Conservation (phyloP, 2,113 vertebrate species). For the Dipodomys stephensi region DNA sequence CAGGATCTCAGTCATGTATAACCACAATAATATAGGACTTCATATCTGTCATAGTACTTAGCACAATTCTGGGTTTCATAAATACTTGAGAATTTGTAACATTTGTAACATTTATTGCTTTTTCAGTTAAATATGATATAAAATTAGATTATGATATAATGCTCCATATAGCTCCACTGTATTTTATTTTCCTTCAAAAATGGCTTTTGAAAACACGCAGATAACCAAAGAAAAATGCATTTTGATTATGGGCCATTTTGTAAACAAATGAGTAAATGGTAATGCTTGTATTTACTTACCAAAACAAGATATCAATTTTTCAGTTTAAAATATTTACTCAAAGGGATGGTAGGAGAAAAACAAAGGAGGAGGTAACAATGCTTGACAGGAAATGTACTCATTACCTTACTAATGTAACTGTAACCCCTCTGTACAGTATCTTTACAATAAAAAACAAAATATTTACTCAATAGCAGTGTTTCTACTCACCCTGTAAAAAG, state of each 20-base stretch:
- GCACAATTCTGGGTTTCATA: constrained; percentile 34
- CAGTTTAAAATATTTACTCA: background rate
- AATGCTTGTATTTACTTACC: background rate
- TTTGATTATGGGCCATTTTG: constrained; percentile 46
- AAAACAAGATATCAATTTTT: constrained; percentile 36
- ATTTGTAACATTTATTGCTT: background rate
- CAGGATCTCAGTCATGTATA: constrained; percentile 38
- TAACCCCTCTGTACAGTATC: too few species aligned
- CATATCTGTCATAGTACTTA: constrained; percentile 16
- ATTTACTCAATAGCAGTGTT: background rate
- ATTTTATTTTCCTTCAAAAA: background rate
- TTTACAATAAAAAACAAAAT: background rate
- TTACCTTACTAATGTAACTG: too few species aligned
- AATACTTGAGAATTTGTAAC: constrained; percentile 40
- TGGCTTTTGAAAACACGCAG: background rate
- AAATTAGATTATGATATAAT: constrained; percentile 39
- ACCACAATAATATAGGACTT: constrained; percentile 4
- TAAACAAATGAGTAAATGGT: constrained; percentile 12
- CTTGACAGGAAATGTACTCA: too few species aligned
- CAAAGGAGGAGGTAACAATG: too few species aligned
- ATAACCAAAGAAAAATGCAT: constrained; percentile 9
- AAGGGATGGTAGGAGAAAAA: too few species aligned
- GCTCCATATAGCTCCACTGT: background rate
- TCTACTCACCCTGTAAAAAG: constrained; percentile 90
- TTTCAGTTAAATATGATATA: background rate